Base-by-base conservation (phyloP, 1,140 invertebrate species). In the Myzus persicae region DNA sequence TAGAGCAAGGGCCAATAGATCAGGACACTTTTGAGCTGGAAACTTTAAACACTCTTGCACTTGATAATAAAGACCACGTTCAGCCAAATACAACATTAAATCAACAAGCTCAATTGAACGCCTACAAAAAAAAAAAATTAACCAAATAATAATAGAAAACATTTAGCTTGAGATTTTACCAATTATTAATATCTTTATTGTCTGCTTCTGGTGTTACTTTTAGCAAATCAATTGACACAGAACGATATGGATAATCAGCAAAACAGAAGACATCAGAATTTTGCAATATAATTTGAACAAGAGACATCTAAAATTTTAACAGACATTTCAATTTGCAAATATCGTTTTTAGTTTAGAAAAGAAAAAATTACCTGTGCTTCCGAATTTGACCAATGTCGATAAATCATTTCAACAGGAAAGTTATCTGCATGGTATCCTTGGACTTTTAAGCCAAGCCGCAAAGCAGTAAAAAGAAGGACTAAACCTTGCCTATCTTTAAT, bases 191-290 rank as follows among this genome's bases (percentile, higher is more conserved):
- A 95, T 99, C 98, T 95, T 99, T 98, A 94, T 98, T 98, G 91
- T 99, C 98, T 40, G 96, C 96, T 96, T 99, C 99, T 0, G 98
- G 98, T 31, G 97, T 97, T 36, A 90, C 93, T 95, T 99, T 99
- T 22, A 99, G 95, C 93, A 98, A 96, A 94, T 99, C 98, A 93
- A 98, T 97, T 2, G 97, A 96, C 7, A 99, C 98, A 18, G 97
- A 96, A 94, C 97, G 97, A 95, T 97, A 98, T 1, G 97, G 97
- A 95, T 98, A 97, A 95, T 99, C 99, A 90, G 98, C 97, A 95
- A 99, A 98, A 95, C 98, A 98, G 95, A 99, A 99, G 54, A 99
- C 96, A 95, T 99, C 99, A 1, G 98, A 97, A 95, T 98, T 97
- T 95, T 98, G 98, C 2, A 99, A 95, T 94, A 99, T 97, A 94